Conservation (phyloP, 2,797 vertebrate species). For the Microctenopoma lineatum region DNA sequence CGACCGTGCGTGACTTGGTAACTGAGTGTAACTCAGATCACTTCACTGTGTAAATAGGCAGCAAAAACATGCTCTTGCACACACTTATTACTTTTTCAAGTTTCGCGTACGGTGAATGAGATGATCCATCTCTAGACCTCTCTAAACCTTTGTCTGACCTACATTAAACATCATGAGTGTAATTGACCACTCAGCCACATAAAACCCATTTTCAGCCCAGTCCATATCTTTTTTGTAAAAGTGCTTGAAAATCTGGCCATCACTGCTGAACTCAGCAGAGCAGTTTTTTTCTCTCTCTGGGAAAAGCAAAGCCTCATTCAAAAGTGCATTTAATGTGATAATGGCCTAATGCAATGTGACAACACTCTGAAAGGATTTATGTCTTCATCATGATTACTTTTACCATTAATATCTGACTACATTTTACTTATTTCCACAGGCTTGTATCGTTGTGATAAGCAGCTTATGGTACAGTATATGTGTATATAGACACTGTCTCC, state of each 20-base stretch:
- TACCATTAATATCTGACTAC: background rate
- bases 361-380: conserved; percentile 11
- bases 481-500: too few relatives aligned
- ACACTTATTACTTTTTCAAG: conserved; percentile 22
- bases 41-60: conserved; percentile 17
- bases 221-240: conserved; percentile 44
- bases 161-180: conserved; percentile 50
- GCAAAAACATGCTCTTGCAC: conserved; percentile 24
- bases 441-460: too few relatives aligned
- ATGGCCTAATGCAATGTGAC: conserved; percentile 22
- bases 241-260: conserved; percentile 38
- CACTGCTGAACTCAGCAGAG: conserved; percentile 18
- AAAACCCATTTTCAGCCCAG: conserved; percentile 41
- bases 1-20: conserved; percentile 1
- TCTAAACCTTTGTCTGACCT: conserved; percentile 52
- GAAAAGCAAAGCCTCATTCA: conserved; percentile 22
- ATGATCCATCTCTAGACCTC: conserved; percentile 42
- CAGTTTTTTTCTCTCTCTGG: conserved; percentile 5
- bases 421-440: background rate
- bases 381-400: background rate
- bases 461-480: background rate
- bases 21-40: conserved; percentile 1
- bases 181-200: conserved; percentile 51
- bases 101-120: conserved; percentile 18
- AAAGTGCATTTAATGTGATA: conserved; percentile 30